These are phyloP conservation scores for Anguilla pacifica DNA, from an alignment of 2,797 vertebrate species.

Conservation along the genomic window DNA sequence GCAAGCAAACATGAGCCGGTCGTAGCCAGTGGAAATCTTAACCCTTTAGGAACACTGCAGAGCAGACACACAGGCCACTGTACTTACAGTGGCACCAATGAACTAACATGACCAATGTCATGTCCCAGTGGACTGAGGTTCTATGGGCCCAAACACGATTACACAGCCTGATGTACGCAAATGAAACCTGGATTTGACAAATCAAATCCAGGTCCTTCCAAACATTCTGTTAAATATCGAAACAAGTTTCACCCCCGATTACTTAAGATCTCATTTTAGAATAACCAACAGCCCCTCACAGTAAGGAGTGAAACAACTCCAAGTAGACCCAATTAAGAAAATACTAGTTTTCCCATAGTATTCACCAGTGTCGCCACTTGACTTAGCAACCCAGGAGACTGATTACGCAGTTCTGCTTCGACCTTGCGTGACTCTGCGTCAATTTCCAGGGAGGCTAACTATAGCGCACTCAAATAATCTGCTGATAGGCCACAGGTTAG, in stretches of 20 bases:
- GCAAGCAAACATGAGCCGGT: not conserved
- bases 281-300: slow-evolving; percentile 11
- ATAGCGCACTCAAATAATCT: not conserved
- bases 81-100: not conserved
- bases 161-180: not conserved
- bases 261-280: slow-evolving; percentile 10
- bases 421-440: slow-evolving; percentile 6
- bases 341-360: slow-evolving; percentile 13
- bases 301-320: not conserved
- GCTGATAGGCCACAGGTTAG: not conserved
- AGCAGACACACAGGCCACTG: not conserved
- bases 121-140: not conserved
- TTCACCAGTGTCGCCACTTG: not conserved
- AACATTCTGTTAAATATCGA: not conserved
- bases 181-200: not conserved
- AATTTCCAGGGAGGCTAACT: slow-evolving; percentile 1
- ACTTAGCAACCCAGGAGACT: not conserved
- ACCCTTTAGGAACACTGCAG: not conserved
- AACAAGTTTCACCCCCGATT: not conserved
- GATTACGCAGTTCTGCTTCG: not conserved
- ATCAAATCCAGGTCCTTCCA: not conserved
- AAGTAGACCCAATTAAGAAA: slow-evolving; percentile 20
- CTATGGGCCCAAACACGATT: not conserved
- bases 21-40: not conserved
- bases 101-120: not conserved